These are phyloP conservation scores for Ernsta delagoae DNA, from an alignment of 2,888 invertebrate species.

Conservation along the genomic window DNA sequence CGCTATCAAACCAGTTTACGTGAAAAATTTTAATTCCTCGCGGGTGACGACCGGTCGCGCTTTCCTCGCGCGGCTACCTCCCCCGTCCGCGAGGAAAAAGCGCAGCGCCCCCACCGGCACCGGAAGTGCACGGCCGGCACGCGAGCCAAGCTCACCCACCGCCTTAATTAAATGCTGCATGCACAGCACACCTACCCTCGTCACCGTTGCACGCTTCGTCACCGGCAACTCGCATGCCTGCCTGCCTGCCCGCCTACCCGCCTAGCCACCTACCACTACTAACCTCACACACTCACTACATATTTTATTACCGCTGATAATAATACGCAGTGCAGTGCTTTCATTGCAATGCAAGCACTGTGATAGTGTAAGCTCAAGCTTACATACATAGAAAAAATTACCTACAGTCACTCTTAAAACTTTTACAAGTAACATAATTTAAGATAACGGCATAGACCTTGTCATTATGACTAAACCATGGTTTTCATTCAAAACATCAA, in stretches of 20 bases:
- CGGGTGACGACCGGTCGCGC: constrained; percentile 81
- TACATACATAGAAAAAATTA: too few relatives aligned
- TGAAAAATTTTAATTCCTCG: constrained; percentile 82
- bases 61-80: constrained; percentile 58
- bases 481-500: background rate
- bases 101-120: constrained; percentile 74
- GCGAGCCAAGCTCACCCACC: too few relatives aligned
- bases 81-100: constrained; percentile 74
- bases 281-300: constrained; percentile 38
- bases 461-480: too few relatives aligned
- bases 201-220: constrained; percentile 47
- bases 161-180: too few relatives aligned
- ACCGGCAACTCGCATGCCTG: constrained; percentile 43
- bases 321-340: constrained; percentile 17
- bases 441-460: too few relatives aligned
- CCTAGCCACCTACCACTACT: constrained; percentile 36
- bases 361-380: background rate
- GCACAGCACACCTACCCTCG: too few relatives aligned
- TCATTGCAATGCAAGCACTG: background rate
- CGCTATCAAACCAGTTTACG: constrained; percentile 84
- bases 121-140: too few relatives aligned
- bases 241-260: too few relatives aligned
- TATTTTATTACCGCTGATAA: constrained; percentile 39
- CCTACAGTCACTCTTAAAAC: background rate
- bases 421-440: background rate